Evolutionary conservation across 2,113 vertebrate genomes (phyloP).

Genomic region (Apus apus): DNA sequence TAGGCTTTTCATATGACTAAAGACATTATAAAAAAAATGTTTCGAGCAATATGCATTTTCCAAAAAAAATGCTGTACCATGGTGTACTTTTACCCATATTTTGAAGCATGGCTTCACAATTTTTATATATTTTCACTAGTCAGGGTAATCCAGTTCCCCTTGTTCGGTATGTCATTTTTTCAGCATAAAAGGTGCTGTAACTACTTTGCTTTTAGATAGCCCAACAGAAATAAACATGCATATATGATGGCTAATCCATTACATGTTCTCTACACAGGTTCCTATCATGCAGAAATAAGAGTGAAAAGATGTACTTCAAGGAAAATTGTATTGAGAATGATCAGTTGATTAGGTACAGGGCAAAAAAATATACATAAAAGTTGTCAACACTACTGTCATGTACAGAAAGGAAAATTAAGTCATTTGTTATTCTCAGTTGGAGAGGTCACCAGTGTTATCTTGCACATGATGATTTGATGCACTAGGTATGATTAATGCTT

Average conservation of each 20-base stretch:
- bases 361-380: constrained; percentile 36
- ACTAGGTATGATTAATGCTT: constrained; percentile 60
- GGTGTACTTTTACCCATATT: background rate
- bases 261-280: background rate
- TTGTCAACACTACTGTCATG: constrained; percentile 60
- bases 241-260: background rate
- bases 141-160: background rate
- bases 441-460: constrained; percentile 57
- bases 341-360: constrained; percentile 26
- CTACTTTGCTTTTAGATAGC: background rate
- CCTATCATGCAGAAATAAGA: background rate
- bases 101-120: background rate
- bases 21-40: background rate
- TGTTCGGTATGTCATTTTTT: background rate
- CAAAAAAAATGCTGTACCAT: background rate
- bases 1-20: background rate
- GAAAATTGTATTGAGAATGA: background rate
- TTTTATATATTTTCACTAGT: background rate
- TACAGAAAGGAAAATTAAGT: constrained; percentile 59
- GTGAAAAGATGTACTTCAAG: background rate
- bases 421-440: constrained; percentile 53
- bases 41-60: background rate
- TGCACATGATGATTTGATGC: constrained; percentile 62
- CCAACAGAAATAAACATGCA: background rate
- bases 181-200: background rate